Conservation (phyloP, 2,113 vertebrate genomes). For the Rhynchopsitta pachyrhyncha region DNA sequence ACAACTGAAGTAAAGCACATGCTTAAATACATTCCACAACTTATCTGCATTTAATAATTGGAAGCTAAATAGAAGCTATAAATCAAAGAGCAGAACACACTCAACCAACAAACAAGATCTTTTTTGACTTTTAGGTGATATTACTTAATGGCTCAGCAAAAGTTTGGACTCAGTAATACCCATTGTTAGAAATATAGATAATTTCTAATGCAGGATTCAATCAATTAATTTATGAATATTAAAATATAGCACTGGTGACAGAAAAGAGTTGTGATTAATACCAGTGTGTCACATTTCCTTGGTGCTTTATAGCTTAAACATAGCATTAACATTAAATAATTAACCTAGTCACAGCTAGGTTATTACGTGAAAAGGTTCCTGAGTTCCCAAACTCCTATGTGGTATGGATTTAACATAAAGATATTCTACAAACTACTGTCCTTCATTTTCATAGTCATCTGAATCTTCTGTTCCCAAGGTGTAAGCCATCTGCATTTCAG, state of each 20-base stretch:
- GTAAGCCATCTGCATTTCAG: neutral
- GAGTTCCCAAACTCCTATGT: neutral
- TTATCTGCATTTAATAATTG: slow-evolving; percentile 42
- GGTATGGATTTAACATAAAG: neutral
- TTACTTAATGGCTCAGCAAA: neutral
- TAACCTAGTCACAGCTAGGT: neutral
- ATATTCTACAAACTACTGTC: neutral
- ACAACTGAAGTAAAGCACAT: neutral
- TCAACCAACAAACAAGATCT: neutral
- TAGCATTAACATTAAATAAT: neutral
- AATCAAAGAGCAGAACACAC: neutral
- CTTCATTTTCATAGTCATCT: neutral
- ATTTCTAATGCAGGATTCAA: neutral
- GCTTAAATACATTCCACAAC: neutral
- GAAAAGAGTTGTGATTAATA: neutral
- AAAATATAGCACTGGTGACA: neutral
- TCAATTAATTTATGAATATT: neutral
- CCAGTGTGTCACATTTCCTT: neutral
- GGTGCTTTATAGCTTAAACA: neutral
- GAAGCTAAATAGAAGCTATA: neutral
- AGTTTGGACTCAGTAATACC: neutral
- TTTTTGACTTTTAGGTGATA: neutral
- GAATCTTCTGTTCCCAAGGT: neutral
- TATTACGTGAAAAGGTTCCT: neutral
- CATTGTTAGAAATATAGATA: neutral